Evolutionary conservation across 1,140 invertebrate species (phyloP), one percentile per base, ranked within the genome.

Genomic region (Oncopodura yosiiana): DNA sequence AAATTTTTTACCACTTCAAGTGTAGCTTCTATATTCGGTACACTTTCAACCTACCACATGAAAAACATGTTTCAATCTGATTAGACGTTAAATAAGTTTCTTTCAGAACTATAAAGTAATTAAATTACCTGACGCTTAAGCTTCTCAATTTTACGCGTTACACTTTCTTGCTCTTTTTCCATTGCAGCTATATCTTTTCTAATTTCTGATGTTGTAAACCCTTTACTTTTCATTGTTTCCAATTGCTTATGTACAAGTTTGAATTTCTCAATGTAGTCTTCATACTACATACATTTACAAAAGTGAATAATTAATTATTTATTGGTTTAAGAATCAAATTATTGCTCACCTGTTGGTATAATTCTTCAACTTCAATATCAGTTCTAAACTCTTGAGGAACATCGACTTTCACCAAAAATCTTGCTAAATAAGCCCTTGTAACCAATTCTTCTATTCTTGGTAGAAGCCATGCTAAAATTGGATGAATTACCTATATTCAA

Each of bases 101-200:
- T n/a, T n/a, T n/a, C n/a, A n/a, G n/a, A 43, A 21, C 16, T 34
- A 8, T n/a, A 18, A 29, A 24, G 19, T 55, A 37, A 32, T 27
- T 34, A n/a, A 14, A 30, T 58, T 58, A 76, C 75, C 71, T 81
- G 81, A 65, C 77, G 74, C 49, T 81, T 77, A 16, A 84, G 72
- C 60, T 82, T 75, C 63, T 86, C 83, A 57, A 87, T 81, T 52
- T 86, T 75, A 61, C 80, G 78, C 51, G 73, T 61, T 12, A 83
- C 72, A 63, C 85, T 81, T 66, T 90, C 85, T 68, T 82, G 83
- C 69, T 92, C 87, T 26, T 84, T 81, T 62, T 88, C 85, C 86
- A 92, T 90, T 32, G 86, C 80, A 64, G 80, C 77, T 9, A 89
- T 81, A 66, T 90, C 86, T 61, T 81, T 80, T 36, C 81, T 78